Conservation (phyloP, 2,888 invertebrate genomes). For the Chelonus formosanus region DNA sequence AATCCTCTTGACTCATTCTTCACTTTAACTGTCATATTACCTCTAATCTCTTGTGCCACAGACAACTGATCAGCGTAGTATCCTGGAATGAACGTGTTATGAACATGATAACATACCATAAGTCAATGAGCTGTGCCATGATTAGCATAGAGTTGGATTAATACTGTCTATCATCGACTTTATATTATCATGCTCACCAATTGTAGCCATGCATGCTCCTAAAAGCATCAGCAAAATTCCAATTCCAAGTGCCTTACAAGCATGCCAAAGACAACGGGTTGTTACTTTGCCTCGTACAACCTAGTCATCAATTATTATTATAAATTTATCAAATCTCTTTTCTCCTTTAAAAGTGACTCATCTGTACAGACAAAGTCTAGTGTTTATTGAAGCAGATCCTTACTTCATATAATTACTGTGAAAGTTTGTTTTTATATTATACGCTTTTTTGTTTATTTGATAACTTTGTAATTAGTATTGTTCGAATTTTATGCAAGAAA, state of each 20-base stretch:
- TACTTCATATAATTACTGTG: too few species aligned
- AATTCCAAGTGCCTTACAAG: slow-evolving; percentile 88
- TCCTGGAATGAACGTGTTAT: slow-evolving; percentile 66
- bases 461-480: too few species aligned
- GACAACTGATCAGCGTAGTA: slow-evolving; percentile 86
- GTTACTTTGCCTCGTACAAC: slow-evolving; percentile 84
- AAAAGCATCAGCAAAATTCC: slow-evolving; percentile 87
- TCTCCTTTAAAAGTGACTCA: too few species aligned
- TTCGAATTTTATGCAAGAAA: too few species aligned
- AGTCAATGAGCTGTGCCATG: slow-evolving; percentile 28
- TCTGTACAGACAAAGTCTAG: too few species aligned
- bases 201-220: slow-evolving; percentile 92
- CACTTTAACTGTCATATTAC: slow-evolving; percentile 80
- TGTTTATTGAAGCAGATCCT: too few species aligned
- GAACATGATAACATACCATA: slow-evolving; percentile 9
- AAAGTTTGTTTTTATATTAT: too few species aligned
- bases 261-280: slow-evolving; percentile 91
- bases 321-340: too few species aligned
- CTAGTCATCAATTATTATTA: slow-evolving; percentile 18
- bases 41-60: slow-evolving; percentile 79
- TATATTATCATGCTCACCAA: slow-evolving; percentile 71
- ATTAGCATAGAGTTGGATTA: slow-evolving; percentile 9
- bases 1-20: slow-evolving; percentile 85
- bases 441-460: too few species aligned
- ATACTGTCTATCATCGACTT: too few species aligned